Percentiles rank a stretch among this genome's conserved stretches.
These are phyloP conservation scores for Strigops habroptila DNA, from an alignment of 2,113 vertebrate species.

Conservation along the genomic window DNA sequence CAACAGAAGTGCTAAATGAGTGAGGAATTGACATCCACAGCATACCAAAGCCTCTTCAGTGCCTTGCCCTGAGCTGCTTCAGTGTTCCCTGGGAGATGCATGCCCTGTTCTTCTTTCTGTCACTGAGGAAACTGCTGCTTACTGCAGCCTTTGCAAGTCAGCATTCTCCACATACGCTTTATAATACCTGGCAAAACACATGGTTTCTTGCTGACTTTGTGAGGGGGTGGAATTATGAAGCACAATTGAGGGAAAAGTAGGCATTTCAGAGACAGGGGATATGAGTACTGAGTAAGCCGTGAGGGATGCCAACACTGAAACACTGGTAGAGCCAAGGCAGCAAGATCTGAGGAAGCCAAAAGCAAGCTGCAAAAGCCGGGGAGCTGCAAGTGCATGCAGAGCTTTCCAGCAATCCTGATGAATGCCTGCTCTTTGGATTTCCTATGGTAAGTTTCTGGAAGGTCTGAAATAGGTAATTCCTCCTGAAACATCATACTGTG, in stretches of 20 bases:
- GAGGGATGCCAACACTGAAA: background rate
- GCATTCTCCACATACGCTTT: background rate
- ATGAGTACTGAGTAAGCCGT: background rate
- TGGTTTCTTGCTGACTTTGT: background rate
- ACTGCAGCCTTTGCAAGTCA: background rate
- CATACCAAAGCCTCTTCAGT: background rate
- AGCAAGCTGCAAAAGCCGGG: background rate
- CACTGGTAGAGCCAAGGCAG: background rate
- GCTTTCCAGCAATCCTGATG: background rate
- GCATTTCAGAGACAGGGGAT: background rate
- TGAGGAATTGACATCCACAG: background rate
- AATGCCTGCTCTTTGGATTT: background rate
- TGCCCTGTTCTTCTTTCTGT: background rate
- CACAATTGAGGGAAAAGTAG: background rate
- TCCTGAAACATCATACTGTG: background rate
- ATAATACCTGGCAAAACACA: background rate
- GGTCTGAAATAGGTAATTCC: background rate
- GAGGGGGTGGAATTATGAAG: background rate
- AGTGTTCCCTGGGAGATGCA: background rate
- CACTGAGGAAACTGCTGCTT: background rate
- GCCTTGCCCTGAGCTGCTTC: background rate
- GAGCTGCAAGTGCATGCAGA: background rate
- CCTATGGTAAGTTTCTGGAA: background rate
- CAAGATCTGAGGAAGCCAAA: background rate
- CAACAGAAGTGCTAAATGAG: background rate